Evolutionary conservation across 2,797 vertebrate genomes (phyloP), one percentile per base, ranked within the genome.

Genomic region (Coregonus suidteri): DNA sequence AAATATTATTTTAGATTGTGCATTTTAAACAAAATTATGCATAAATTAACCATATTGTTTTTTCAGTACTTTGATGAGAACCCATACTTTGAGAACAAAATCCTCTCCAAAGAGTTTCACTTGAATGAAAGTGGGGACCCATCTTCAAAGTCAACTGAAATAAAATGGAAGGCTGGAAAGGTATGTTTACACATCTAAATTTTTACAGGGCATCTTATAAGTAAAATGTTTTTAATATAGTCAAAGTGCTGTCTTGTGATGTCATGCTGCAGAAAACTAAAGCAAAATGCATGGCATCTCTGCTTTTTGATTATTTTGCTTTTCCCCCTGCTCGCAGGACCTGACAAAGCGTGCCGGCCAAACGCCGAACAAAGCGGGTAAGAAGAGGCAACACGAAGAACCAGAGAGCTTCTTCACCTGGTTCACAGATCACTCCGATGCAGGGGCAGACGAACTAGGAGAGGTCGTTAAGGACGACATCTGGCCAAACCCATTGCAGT

Each of bases 81-180:
- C 92, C 97, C 97, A 59, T 99, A 99, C 96, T 99, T 99, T 30
- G 98, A 99, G 96, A 99, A 99, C 95, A 99, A 99, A 98, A 95
- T 98, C 83, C 96, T 99, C 91, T 98, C 97, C 95, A 99, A 99
- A 98, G 98, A 99, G 94, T 99, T 99, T 92, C 97, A 99, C 90
- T 95, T 99, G 93, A 99, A 99, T 51, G 98, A 98, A 93, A 98
- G 96, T 78, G 98, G 97, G 89, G 98, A 99, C 88, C 98, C 98
- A 20, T 98, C 97, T 88, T 99, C 98, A 93, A 99, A 99, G 90
- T 99, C 98, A 70, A 99, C 97, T 79, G 98, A 98, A 94, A 99
- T 99, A 91, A 99, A 99, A 96, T 99, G 97, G 98, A 99, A 98
- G 93, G 95, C 97, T 86, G 98, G 98, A 93, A 99, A 99, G 96